Base-by-base conservation (phyloP, 2,113 vertebrate species). In the Podilymbus podiceps region DNA sequence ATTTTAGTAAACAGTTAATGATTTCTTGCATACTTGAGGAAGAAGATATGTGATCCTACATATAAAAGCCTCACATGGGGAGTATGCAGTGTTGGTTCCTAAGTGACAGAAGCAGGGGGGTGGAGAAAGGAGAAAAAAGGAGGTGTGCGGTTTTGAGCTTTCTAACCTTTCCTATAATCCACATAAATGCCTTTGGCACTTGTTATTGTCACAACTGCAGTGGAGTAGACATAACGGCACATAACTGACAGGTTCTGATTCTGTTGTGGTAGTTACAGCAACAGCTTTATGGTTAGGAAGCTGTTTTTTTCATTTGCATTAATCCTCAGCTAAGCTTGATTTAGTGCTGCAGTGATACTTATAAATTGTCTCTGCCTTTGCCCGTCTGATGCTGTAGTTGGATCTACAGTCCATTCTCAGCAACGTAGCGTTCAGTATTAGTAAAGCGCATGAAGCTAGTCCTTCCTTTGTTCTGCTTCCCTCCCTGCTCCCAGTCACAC, bases 351-450 rank as follows among this genome's bases (percentile, higher is more conserved):
- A 62, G 60, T 28, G 16, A 42, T 11, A 62, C 8, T 42, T 31
- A 2, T 0, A n/a, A 42, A n/a, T 47, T 49, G 15, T 64, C 44
- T 16, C 53, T 66, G 44, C 21, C 59, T 73, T 30, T 77, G 66
- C 38, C 64, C 21, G 44, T 35, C 55, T 79, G 80, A 72, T 30
- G 38, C 64, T 56, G 33, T 19, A 72, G 38, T 1, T 58, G 53
- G 69, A 67, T 24, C 28, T 31, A 18, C 53, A 56, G 49, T 8
- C 62, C 27, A 14, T 35, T 42, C 38, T 23, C 28, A 76, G 44
- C 0, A 0, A 55, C 5, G 30, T 20, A 24, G 2, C n/a, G 62
- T 15, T 79, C 4, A 14, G 9, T 7, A 4, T 3, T 3, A 31
- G 44, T 5, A 18, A 47, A 42, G 22, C 8, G 62, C 40, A 38